A percentile compares a stretch with the other conserved stretches of the same genome.
phyloP scores from a whole-genome alignment of 2,888 invertebrate species.

The Harpalus rufipes region DNA sequence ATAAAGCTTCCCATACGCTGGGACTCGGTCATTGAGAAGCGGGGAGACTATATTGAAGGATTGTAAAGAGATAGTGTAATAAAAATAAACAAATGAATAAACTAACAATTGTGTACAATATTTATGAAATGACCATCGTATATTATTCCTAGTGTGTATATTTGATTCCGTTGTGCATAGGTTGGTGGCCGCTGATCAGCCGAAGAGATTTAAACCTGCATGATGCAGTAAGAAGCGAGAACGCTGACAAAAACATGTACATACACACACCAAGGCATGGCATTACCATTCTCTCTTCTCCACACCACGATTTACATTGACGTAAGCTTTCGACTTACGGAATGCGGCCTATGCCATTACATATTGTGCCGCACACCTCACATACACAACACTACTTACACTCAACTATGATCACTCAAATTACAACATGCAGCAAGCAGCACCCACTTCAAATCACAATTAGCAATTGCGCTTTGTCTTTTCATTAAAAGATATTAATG shows the following conservation, averaged over 20 bases:
- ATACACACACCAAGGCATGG: constrained; percentile 51
- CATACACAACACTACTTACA: neutral
- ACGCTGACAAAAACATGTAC: constrained; percentile 61
- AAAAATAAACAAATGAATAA: too few relatives aligned
- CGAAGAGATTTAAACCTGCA: constrained; percentile 47
- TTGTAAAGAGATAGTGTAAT: too few relatives aligned
- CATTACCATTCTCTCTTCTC: constrained; percentile 59
- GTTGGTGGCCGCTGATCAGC: constrained; percentile 10
- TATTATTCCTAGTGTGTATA: neutral
- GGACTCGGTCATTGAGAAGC: too few relatives aligned
- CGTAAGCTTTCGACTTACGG: constrained; percentile 61
- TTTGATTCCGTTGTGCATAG: neutral
- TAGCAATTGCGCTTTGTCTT: neutral
- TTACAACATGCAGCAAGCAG: neutral
- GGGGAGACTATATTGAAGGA: too few relatives aligned
- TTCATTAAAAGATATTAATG: too few relatives aligned
- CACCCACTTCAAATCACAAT: neutral
- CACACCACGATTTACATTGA: constrained; percentile 60
- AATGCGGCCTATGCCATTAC: constrained; percentile 49
- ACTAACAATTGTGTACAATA: too few relatives aligned
- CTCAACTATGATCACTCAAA: neutral
- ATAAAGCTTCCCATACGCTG: too few relatives aligned
- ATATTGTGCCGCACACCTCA: constrained; percentile 33
- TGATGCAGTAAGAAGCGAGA: constrained; percentile 54
- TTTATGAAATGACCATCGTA: too few relatives aligned